Base-by-base conservation (phyloP, 2,888 invertebrate genomes). In the Chloroclysta siterata region DNA sequence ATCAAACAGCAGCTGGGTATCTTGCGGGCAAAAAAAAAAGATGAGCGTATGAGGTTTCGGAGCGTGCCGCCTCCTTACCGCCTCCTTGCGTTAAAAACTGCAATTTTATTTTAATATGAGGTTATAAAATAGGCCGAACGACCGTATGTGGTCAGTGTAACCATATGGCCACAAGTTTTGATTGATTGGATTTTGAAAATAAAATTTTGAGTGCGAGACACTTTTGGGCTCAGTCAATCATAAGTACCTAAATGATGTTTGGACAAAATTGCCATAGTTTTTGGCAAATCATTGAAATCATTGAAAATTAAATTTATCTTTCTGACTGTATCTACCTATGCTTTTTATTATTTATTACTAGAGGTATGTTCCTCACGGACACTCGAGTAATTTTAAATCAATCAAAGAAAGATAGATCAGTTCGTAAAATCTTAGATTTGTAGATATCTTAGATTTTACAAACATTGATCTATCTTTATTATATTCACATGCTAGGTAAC, bases 41-140 rank as follows among this genome's bases (percentile, higher is more conserved):
- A 84, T 84, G 85, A 84, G 77, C 74, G 80, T 82, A 82, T 80
- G 83, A 81, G 85, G 82, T 82, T 80, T 67, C 72, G 88, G 72
- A 91, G 88, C 88, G 91, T 90, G 90, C 91, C 90, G 90, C 88
- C 88, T 78, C 61, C 66, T 78, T 63, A 73, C 84, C 89, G 88
- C 90, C 89, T 86, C 81, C 76, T 76, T 76, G 73, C 72, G 80
- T 84, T 81, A 80, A 81, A 81, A 73, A 77, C 81, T 76, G 72
- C 74, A 82, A 81, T 84, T 84, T 82, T 73, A 71, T 71, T 87
- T 85, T 84, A 82, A 76, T 78, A 75, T 70, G 58, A 60, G 57
- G 60, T 41, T 48, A 33, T 53, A 53, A 63, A 66, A 50, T 60
- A 80, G 78, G 76, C 68, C 72, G 67, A 53, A 59, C 46, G 69